Evolutionary conservation across 2,113 vertebrate genomes (phyloP), one percentile per base, ranked within the genome.

Genomic region (Myrmecobius fasciatus): DNA sequence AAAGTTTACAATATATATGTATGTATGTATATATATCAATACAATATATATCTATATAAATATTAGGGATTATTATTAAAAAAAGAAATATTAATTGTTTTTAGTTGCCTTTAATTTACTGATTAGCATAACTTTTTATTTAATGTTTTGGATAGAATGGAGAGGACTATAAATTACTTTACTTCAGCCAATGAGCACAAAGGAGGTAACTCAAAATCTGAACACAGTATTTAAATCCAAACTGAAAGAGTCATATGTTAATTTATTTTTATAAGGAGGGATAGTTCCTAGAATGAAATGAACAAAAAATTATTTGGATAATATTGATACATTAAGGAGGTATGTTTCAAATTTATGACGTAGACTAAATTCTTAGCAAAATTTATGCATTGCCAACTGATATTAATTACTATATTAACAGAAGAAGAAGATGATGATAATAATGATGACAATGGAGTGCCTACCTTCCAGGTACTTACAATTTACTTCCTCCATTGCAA

Each of bases 81-180:
- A 60, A 28, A 36, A 17, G 31, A 75, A 22, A 75, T 31, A 31
- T 28, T 60, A 75, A 20, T 75, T 67, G 56, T 67, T 67, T 53
- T n/a, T 75, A n/a, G 14, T n/a, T n/a, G 36, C 17, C 36, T n/a
- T 75, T n/a, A 90, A 92, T 47, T 48, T 52, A 60, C 1, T 75
- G 53, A 28, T 24, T 91, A 95, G 92, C 93, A 52, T 51, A 56
- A 31, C 36, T 24, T 89, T 89, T 22, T 91, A n/a, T 46, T 90
- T 52, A 56, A 51, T 91, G 5, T 92, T 20, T 90, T 93, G n/a
- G 53, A 92, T n/a, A 83, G 92, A 49, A 92, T 83, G 52, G 56
- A 83, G 22, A 26, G 36, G 67, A 91, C 91, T 36, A 1, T 94
- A 49, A 94, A 48, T 83, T 92, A 52, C 5, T 67, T 53, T 25